Percentiles rank a stretch among this genome's conserved stretches.
These are phyloP conservation scores for Crypturellus tataupa DNA, from an alignment of 2,797 vertebrate genomes.

Conservation along the genomic window DNA sequence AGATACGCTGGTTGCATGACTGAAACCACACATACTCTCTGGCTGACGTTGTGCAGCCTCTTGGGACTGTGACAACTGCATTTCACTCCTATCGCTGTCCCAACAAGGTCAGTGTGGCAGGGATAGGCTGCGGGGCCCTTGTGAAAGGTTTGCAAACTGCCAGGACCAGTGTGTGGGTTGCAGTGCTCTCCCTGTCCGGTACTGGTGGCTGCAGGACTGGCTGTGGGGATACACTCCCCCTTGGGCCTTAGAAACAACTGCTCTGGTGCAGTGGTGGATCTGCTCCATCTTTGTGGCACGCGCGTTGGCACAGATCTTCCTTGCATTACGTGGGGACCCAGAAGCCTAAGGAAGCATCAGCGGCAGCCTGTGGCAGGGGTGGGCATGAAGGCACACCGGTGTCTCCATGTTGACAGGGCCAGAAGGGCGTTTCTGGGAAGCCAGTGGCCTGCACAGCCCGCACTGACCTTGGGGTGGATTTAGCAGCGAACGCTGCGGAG, in stretches of 20 bases:
- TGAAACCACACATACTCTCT: no score
- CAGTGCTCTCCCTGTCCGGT: no score
- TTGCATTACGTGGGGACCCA: neutral
- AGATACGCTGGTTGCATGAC: no score
- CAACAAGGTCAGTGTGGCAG: no score
- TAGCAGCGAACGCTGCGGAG: constrained; percentile 22
- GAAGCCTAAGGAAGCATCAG: neutral
- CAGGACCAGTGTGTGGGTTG: no score
- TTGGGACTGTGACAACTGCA: no score
- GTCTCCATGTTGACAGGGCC: neutral
- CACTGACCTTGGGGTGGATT: constrained; percentile 31
- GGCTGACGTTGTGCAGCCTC: no score
- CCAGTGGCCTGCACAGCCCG: neutral
- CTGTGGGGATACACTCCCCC: fast-evolving
- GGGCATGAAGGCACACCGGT: neutral
- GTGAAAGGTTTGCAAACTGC: no score
- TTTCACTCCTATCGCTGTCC: no score
- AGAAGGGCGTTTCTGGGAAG: constrained; percentile 63
- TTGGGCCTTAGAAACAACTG: neutral
- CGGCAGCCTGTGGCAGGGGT: fast-evolving
- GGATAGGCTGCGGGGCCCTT: no score
- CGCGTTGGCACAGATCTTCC: fast-evolving
- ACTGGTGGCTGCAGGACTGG: neutral
- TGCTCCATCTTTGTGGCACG: neutral
- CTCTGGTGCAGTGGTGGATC: fast-evolving